These are phyloP conservation scores for Taeniopygia guttata DNA, from an alignment of 2,797 vertebrate species.

Conservation along the genomic window DNA sequence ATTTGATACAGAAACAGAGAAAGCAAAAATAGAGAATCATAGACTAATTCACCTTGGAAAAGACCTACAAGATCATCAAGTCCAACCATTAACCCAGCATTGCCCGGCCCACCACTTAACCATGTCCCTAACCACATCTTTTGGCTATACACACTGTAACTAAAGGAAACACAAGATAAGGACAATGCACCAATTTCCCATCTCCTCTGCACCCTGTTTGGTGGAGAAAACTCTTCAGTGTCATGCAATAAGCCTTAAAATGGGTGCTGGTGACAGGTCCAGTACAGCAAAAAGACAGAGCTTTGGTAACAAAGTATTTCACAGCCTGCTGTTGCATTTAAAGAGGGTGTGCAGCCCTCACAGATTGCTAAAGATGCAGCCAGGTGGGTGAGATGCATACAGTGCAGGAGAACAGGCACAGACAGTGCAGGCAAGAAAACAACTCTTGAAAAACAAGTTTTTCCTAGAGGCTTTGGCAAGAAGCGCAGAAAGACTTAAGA, in stretches of 20 bases:
- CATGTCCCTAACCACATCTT: neutral
- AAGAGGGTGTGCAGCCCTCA: neutral
- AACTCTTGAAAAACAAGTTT: neutral
- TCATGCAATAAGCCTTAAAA: neutral
- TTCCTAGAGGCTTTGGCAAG: neutral
- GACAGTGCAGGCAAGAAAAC: neutral
- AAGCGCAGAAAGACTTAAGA: neutral
- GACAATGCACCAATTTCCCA: neutral
- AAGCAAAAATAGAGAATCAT: neutral
- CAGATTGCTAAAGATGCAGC: neutral
- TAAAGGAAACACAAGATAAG: neutral
- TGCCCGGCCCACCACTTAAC: neutral
- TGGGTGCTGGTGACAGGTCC: neutral
- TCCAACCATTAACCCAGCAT: neutral
- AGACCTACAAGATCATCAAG: neutral
- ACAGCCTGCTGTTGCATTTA: neutral
- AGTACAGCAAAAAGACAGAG: neutral
- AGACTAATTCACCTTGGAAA: neutral
- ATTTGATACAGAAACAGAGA: neutral
- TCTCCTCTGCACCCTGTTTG: neutral
- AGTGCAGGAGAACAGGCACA: neutral
- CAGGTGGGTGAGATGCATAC: neutral
- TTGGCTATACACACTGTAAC: neutral
- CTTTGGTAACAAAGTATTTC: neutral
- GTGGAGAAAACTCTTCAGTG: neutral